phyloP scores from a whole-genome alignment of 2,888 invertebrate genomes.

The Spodoptera picta region DNA sequence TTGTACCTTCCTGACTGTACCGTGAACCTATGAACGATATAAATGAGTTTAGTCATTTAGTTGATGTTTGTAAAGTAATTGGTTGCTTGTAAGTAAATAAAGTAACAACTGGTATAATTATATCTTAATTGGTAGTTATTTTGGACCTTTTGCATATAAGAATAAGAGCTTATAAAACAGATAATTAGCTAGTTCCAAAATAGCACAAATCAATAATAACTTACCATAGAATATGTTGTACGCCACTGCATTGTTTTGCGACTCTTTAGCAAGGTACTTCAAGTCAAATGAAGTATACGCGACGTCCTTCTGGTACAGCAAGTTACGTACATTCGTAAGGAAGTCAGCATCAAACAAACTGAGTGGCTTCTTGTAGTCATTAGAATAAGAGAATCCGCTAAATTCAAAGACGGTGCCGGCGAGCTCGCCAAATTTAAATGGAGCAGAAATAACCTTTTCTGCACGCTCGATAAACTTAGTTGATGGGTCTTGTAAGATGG shows the following conservation, averaged over 20 bases:
- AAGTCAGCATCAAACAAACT: conserved; percentile 62
- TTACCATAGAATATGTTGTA: conserved; percentile 76
- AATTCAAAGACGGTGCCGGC: conserved; percentile 86
- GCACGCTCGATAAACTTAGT: conserved; percentile 79
- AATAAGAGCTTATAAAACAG: too few relatives aligned
- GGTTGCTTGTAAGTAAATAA: too few relatives aligned
- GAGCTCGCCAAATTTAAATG: conserved; percentile 79
- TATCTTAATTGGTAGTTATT: too few relatives aligned
- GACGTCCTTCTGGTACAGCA: conserved; percentile 75
- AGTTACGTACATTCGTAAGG: conserved; percentile 63
- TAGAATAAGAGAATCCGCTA: conserved; percentile 84
- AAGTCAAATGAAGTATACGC: conserved; percentile 85
- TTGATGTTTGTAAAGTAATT: too few relatives aligned
- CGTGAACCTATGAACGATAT: conserved; percentile 64
- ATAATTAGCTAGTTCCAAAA: too few relatives aligned
- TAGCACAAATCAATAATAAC: conserved; percentile 21
- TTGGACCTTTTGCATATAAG: too few relatives aligned
- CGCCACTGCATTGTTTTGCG: conserved; percentile 77
- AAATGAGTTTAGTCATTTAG: background rate
- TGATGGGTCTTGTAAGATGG: conserved; percentile 80
- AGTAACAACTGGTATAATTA: too few relatives aligned
- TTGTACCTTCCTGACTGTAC: conserved; percentile 74
- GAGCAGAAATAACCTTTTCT: conserved; percentile 64
- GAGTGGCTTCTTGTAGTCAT: conserved; percentile 67
- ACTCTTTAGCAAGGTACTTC: conserved; percentile 79